Evolutionary conservation across 2,113 vertebrate species (phyloP), one percentile per base, ranked within the genome.

Genomic region (Dolichotis patagonum): DNA sequence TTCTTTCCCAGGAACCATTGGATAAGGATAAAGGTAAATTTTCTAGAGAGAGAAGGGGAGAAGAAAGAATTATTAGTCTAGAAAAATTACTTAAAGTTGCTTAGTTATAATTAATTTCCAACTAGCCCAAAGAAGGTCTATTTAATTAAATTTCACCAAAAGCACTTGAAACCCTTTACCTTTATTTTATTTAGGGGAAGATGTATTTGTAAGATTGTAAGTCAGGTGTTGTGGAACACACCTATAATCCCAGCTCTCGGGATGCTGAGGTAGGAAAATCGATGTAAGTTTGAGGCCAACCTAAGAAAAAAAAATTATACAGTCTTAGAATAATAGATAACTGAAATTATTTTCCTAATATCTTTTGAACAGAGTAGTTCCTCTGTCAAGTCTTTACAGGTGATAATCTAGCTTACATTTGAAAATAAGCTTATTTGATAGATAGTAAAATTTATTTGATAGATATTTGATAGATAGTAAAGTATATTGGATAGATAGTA

Each of bases 11-110:
- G 56, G 98, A 99, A 58, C 96, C 97, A 65, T 67, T 99, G 78
- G 98, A 99, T 85, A 97, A 98, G 67, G 99, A 99, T 93, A 98
- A 99, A 98, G 99, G 99, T 99, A 98, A 98, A 96, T 94, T 96
- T 95, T 87, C 28, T 73, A 28, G 14, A 80, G 82, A 77, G 43
- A 62, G 43, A 75, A 65, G 95, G 85, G 56, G 69, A 69, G 62
- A 58, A 43, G 69, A 7, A 86, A 73, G 73, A 7, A 26, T 73
- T 82, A 91, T 93, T 91, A 54, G 81, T 73, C 35, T 90, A 91
- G 16, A 96, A 80, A 96, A 96, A 32, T 77, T 41, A 88, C 43
- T 91, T 94, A 94, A 96, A 91, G 65, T 96, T 96, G 88, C 88
- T 96, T 92, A 86, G 32, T 58, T 95, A 75, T 91, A 65, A 92